phyloP scores from a whole-genome alignment of 2,113 vertebrate genomes.

The Mohoua ochrocephala region DNA sequence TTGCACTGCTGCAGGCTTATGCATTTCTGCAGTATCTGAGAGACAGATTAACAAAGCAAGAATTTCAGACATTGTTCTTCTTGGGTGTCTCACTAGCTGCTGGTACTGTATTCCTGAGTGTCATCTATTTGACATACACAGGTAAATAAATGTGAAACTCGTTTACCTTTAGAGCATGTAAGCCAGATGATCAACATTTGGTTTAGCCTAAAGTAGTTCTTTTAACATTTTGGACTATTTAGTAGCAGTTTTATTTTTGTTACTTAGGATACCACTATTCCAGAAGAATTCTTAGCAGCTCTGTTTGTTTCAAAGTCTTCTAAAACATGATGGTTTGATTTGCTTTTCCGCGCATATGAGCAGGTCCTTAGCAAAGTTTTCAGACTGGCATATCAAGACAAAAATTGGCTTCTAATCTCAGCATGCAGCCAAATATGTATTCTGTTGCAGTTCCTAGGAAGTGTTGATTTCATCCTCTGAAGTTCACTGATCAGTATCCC shows the following conservation, averaged over 20 bases:
- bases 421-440: background rate
- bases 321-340: background rate
- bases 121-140: conserved; percentile 96
- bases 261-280: background rate
- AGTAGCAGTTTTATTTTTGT: background rate
- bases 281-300: background rate
- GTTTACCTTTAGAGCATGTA: background rate
- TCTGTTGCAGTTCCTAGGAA: background rate
- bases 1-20: conserved; percentile 92
- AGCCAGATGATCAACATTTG: background rate
- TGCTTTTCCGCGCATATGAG: background rate
- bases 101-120: conserved; percentile 88
- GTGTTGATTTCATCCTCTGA: background rate
- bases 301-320: background rate
- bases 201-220: background rate
- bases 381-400: background rate
- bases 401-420: background rate
- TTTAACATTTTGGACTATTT: background rate
- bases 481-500: background rate
- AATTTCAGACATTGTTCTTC: conserved; percentile 95
- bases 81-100: conserved; percentile 89
- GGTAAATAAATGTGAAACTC: conserved; percentile 68
- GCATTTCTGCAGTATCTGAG: conserved; percentile 93
- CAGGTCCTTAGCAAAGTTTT: background rate
- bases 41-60: conserved; percentile 90